A percentile compares a stretch with the other conserved stretches of the same genome.
Evolutionary conservation across 2,113 vertebrate genomes (phyloP).

Genomic region (Cyrtonyx montezumae): DNA sequence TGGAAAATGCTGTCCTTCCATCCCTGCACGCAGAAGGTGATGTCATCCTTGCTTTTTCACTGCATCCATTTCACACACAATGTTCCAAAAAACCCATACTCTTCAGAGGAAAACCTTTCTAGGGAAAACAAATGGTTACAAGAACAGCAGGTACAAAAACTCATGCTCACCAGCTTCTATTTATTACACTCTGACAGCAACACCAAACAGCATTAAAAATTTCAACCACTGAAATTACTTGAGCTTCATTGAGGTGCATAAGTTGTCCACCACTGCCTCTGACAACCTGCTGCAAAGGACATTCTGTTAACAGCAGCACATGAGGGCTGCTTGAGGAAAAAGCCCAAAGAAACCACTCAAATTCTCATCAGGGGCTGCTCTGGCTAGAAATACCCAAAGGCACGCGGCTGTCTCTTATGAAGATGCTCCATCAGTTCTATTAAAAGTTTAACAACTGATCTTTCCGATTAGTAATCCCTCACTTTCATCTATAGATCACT

Average conservation of each 20-base stretch:
- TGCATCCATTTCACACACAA: not conserved
- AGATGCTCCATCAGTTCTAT: not conserved
- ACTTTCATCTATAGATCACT: not conserved
- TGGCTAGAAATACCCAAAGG: not conserved
- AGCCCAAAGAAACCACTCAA: not conserved
- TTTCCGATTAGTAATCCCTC: not conserved
- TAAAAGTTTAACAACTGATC: not conserved
- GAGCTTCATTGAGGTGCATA: not conserved
- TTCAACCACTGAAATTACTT: accelerated
- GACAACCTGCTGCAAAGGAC: not conserved
- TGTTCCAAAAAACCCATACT: accelerated
- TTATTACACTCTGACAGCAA: not conserved
- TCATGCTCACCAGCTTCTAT: not conserved
- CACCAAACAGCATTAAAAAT: not conserved
- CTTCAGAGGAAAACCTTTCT: not conserved
- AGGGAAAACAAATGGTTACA: not conserved
- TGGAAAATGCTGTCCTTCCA: not conserved
- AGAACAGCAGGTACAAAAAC: not conserved
- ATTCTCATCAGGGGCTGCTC: not conserved
- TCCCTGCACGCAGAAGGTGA: not conserved
- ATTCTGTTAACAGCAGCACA: not conserved
- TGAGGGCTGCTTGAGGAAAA: not conserved
- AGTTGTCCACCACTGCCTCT: not conserved
- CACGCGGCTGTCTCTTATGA: not conserved
- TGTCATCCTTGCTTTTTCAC: not conserved